Evolutionary conservation across 2,797 vertebrate genomes (phyloP).

Genomic region (Hafferia zeledoni): DNA sequence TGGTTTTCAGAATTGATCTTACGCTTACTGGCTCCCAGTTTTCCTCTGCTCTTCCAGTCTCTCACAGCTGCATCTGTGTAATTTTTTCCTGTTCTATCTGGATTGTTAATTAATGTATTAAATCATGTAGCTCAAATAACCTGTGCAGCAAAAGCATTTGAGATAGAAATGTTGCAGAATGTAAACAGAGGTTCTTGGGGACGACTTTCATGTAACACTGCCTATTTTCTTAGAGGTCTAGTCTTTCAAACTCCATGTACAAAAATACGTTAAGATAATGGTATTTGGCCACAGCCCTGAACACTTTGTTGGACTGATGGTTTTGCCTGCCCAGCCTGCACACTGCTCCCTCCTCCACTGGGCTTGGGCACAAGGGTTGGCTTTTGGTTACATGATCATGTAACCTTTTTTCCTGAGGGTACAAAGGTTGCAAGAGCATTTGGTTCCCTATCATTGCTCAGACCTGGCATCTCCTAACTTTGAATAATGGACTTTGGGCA

Average conservation of each 20-base stretch:
- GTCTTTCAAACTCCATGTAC: rapidly evolving
- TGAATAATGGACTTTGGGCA: background rate
- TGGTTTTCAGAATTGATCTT: background rate
- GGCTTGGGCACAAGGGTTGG: background rate
- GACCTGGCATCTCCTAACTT: background rate
- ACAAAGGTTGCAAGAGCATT: background rate
- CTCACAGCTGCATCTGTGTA: background rate
- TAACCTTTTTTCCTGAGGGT: background rate
- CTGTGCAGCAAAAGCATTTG: background rate
- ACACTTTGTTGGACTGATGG: rapidly evolving
- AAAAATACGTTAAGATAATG: background rate
- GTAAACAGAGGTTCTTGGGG: background rate
- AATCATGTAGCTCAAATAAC: background rate
- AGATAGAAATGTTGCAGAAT: background rate
- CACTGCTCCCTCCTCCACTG: background rate
- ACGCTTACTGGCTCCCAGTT: background rate
- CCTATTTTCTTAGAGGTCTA: background rate
- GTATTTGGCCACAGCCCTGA: background rate
- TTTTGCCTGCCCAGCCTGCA: background rate
- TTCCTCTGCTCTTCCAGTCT: background rate
- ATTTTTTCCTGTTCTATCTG: background rate
- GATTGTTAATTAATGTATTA: background rate
- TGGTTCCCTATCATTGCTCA: background rate
- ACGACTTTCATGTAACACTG: background rate
- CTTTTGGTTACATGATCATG: background rate